Conservation (phyloP, 2,113 vertebrate species). For the human (Homo sapiens) region GRCh38 chr5:75236501-75237000, state of each 20-base stretch:
- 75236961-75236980: accelerated
- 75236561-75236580: neutral
- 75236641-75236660: conserved; percentile 78
- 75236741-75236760: neutral
- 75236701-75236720: neutral
- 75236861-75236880: accelerated
- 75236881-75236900: too few relatives aligned
- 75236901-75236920: too few relatives aligned
- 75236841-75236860: accelerated
- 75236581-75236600: conserved; percentile 68
- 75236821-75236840: accelerated
- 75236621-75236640: conserved; percentile 73
- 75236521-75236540: neutral
- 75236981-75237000: neutral
- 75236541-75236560: too few relatives aligned
- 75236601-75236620: conserved; percentile 81
- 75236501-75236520: neutral
- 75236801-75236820: accelerated
- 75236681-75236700: neutral
- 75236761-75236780: neutral
- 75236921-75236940: too few relatives aligned
- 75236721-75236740: neutral
- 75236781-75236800: neutral
- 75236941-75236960: accelerated
- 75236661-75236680: accelerated